Conservation (phyloP, 2,113 vertebrate genomes). For the Nansenia antarctica region DNA sequence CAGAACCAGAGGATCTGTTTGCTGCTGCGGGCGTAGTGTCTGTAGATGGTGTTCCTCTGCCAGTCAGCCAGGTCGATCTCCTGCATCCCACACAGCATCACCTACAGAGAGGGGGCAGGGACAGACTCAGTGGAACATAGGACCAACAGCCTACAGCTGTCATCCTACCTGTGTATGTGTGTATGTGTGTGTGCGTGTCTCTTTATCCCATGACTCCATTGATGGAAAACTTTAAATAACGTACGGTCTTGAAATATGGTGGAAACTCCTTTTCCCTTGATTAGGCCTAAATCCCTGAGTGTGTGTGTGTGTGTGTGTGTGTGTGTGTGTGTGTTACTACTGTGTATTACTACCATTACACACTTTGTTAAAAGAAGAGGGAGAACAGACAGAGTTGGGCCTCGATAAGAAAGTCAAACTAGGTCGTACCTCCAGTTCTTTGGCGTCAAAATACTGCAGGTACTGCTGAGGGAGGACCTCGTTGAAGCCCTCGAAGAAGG, state of each 20-base stretch:
- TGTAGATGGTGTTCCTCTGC: constrained; percentile 94
- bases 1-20: constrained; percentile 99
- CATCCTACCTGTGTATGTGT: neutral
- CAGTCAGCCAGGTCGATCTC: constrained; percentile 96
- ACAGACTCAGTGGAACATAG: neutral
- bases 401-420: neutral
- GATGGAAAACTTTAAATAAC: no score
- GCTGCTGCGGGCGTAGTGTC: constrained; percentile 93
- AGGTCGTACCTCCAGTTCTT: constrained; percentile 89
- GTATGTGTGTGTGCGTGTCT: no score
- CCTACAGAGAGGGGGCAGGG: constrained; percentile 68
- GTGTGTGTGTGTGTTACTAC: no score
- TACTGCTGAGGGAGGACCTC: constrained; percentile 98
- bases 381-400: no score
- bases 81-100: constrained; percentile 98
- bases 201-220: no score
- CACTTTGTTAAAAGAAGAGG: no score
- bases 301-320: no score
- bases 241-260: no score
- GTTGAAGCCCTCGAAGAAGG: constrained; percentile 98
- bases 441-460: constrained; percentile 97
- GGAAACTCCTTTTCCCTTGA: no score
- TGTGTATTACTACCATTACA: no score
- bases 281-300: no score
- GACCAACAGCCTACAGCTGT: neutral